A percentile compares a stretch with the other conserved stretches of the same genome.
These are phyloP conservation scores for Lutraria rhynchaena DNA, from an alignment of 1,140 invertebrate species.

Conservation along the genomic window DNA sequence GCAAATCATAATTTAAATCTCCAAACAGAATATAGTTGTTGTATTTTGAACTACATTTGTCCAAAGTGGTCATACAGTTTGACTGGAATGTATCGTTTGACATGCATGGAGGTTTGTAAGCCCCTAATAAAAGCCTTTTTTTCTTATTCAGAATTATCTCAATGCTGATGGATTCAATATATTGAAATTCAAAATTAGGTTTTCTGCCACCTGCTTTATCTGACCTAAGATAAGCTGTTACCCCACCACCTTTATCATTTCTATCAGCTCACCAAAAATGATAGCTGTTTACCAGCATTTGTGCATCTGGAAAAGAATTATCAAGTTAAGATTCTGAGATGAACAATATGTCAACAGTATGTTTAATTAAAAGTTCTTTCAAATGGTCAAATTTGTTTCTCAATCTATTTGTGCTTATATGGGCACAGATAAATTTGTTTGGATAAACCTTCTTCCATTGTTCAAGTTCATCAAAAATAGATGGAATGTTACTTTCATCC, in stretches of 20 bases:
- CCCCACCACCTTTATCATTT: conserved; percentile 2
- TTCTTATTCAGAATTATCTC: too few species aligned
- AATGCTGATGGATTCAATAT: not conserved
- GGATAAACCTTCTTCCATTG: not conserved
- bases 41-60: conserved; percentile 16
- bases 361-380: not conserved
- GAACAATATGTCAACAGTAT: conserved; percentile 10
- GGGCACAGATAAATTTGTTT: conserved; percentile 5
- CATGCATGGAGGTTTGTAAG: not conserved
- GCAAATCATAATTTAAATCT: conserved; percentile 32
- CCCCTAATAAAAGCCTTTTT: too few species aligned
- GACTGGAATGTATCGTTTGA: conserved; percentile 9
- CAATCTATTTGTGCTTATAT: conserved; percentile 8
- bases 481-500: not conserved
- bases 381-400: conserved; percentile 2
- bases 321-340: conserved; percentile 19
- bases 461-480: conserved; percentile 19
- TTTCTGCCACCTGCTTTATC: not conserved
- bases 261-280: conserved; percentile 22
- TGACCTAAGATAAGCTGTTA: not conserved
- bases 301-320: conserved; percentile 37
- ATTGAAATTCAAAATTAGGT: not conserved
- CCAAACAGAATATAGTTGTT: conserved; percentile 4
- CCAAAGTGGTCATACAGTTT: not conserved
- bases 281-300: not conserved